Conservation (phyloP, 2,888 invertebrate genomes). For the Julus scanicus region DNA sequence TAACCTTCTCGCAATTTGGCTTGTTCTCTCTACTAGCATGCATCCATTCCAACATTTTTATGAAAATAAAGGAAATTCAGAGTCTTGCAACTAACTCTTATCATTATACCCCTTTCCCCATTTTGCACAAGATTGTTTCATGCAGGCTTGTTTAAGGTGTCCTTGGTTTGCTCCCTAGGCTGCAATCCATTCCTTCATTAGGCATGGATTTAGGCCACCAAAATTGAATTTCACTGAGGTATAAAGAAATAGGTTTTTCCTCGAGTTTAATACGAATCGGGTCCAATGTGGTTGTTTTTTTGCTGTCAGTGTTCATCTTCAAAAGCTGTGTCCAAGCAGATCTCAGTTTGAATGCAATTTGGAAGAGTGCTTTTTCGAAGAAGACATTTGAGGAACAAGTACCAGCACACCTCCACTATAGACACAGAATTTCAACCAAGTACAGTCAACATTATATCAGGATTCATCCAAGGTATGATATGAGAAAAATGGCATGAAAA, state of each 20-base stretch:
- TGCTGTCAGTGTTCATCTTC: slow-evolving; percentile 1
- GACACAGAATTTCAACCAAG: background rate
- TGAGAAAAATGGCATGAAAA: background rate
- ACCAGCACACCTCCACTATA: background rate
- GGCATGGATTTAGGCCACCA: slow-evolving; percentile 18
- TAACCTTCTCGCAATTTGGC: background rate
- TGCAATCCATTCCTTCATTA: slow-evolving; percentile 25
- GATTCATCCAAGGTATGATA: background rate
- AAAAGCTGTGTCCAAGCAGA: background rate
- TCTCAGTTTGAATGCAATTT: slow-evolving; percentile 18
- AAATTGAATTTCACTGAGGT: slow-evolving; percentile 33
- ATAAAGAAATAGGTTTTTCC: background rate
- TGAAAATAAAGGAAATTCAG: slow-evolving; percentile 20
- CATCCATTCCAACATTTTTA: background rate
- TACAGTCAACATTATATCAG: background rate
- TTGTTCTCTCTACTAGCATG: background rate
- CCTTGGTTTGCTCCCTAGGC: background rate
- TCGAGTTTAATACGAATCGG: slow-evolving; percentile 24
- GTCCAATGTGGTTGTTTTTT: background rate
- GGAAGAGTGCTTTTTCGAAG: background rate
- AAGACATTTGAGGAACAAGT: background rate
- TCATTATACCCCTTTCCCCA: background rate
- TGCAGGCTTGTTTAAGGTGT: background rate
- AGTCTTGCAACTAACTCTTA: background rate
- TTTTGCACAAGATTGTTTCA: background rate